Base-by-base conservation (phyloP, 2,888 invertebrate species). In the Latrodectus hesperus region DNA sequence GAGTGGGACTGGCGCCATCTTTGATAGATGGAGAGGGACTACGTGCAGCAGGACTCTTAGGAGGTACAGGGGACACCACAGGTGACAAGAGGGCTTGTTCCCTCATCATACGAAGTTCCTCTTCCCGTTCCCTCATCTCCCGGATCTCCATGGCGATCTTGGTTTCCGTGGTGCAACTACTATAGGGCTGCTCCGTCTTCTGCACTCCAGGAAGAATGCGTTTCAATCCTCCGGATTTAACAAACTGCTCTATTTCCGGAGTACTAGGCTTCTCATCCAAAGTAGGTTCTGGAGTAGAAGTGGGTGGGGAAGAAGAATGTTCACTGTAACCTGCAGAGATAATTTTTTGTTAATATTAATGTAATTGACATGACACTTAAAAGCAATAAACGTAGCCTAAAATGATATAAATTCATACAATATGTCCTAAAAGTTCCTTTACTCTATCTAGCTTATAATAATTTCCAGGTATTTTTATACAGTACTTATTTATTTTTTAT, bases 171-270 rank as follows among this genome's bases (percentile, higher is more conserved):
- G 83, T 88, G 67, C 87, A 85, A 14, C 73, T 82, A 55, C 72
- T 82, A 75, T 85, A 85, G 10, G 89, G 89, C 14, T 82, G 81
- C 22, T 89, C 89, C 4, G 84, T 89, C 64, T 89, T 89, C 72
- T 84, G 80, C 6, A 88, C 81, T 22, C 77, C 84, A 9, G 88
- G 79, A 4, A 84, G 60, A 38, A 81, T 81, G 9, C 86, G 76
- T n/a, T 98, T 98, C 90, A 98, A 98, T 90, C 96, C 96, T 93
- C 99, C 98, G 90, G 96, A 96, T 91, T 96, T 94, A 80, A 98
- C 96, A 93, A 99, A 98, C 92, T 96, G 96, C 92, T 97, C 96
- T 90, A 99, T 93, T 81, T 99, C 93, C 92, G 97, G 97, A 91
- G 98, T 98, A 67, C 98, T 96, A 67, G 97, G 96, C 94, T 98